Evolutionary conservation across 2,888 invertebrate species (phyloP), one percentile per base, ranked within the genome.

Genomic region (Tuberolachnus salignus): DNA sequence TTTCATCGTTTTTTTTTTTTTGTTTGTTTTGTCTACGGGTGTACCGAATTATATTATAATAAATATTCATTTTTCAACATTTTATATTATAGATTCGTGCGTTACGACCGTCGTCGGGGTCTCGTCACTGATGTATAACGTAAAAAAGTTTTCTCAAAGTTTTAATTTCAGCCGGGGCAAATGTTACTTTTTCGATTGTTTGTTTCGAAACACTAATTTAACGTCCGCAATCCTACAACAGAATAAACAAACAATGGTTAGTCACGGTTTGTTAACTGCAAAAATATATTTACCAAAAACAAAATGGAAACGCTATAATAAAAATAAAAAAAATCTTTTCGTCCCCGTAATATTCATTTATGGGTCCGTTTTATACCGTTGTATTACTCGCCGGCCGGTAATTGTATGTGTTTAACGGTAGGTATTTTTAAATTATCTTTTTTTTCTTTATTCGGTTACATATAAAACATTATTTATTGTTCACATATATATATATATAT

Each of bases 101-200:
- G 46, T 8, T 49, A 9, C 21, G n/a, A 9, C 49, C 19, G 19
- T 61, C n/a, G n/a, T n/a, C 49, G 61, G 59, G 34, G n/a, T n/a
- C n/a, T 61, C 23, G 26, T 21, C 19, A 6, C 19, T 49, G 59
- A 59, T 19, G 34, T 49, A 49, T 59, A 46, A 61, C 13, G n/a
- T n/a, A 61, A 72, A 61, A 72, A 72, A 71, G 61, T 61, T 72
- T 61, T 72, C 26, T n/a, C 1, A 23, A 72, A 72, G 71, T 73
- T 73, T 51, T 63, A 23, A 61, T 53, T 64, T 73, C 8, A 21
- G 42, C 1, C 53, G 10, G 10, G 13, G 8, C 42, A 59, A 67
- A 78, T 55, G 59, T 21, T 69, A 78, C 75, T 55, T 74, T 75
- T 75, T 75, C 66, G 66, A 75, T 67, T 75, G 67, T 69, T 69